These are phyloP conservation scores for Choloepus didactylus DNA, from an alignment of 2,797 vertebrate genomes.

Conservation along the genomic window DNA sequence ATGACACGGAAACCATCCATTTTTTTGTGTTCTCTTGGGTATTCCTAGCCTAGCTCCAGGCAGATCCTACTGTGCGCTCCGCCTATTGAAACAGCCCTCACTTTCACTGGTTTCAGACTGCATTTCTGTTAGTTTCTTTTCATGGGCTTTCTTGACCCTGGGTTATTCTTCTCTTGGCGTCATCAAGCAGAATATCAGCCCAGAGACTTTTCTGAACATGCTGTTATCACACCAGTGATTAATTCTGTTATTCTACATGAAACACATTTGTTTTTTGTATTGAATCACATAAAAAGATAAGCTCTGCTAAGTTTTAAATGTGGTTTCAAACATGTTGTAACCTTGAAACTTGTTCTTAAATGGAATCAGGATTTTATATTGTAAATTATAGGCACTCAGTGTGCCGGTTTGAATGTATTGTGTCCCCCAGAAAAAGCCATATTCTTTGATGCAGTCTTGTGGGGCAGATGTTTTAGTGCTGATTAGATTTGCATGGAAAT, in stretches of 20 bases:
- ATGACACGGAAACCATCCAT: background rate
- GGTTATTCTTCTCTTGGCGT: background rate
- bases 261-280: background rate
- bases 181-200: background rate
- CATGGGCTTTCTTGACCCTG: background rate
- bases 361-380: background rate
- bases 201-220: background rate
- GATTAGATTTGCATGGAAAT: too few species aligned
- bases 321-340: background rate
- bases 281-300: constrained; percentile 12
- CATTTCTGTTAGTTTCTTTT: background rate
- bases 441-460: too few species aligned
- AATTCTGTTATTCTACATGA: background rate
- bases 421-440: too few species aligned
- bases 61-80: background rate
- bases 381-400: background rate
- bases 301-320: background rate
- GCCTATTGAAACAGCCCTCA: background rate
- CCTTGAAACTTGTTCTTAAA: background rate
- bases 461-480: too few species aligned
- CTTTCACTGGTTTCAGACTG: background rate
- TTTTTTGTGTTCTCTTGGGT: background rate
- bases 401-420: too few species aligned
- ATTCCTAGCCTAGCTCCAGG: background rate
- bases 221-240: background rate